Evolutionary conservation across 1,140 invertebrate species (phyloP).

Genomic region (Brachystomella parvula): DNA sequence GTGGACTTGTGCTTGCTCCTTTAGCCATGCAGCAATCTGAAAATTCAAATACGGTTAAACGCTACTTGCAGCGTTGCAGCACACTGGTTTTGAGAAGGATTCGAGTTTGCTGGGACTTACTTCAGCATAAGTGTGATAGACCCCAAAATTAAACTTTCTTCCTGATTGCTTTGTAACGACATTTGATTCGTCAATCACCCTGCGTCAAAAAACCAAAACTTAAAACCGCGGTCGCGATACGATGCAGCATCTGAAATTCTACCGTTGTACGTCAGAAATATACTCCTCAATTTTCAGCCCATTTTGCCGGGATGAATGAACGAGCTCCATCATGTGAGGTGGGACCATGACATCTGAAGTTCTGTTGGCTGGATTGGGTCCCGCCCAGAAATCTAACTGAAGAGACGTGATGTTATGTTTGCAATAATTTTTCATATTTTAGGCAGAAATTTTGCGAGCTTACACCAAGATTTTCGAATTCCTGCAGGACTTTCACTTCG

Average conservation of each 20-base stretch:
- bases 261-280: background rate
- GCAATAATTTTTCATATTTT: background rate
- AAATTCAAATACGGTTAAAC: background rate
- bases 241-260: background rate
- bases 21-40: constrained; percentile 49
- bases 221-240: background rate
- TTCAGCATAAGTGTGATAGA: background rate
- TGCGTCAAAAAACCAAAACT: background rate
- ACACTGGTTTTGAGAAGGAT: background rate
- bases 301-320: background rate
- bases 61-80: too few relatives aligned
- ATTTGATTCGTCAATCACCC: background rate
- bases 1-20: constrained; percentile 45
- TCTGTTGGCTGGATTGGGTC: background rate
- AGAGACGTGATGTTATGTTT: background rate
- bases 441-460: background rate
- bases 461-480: background rate
- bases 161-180: background rate
- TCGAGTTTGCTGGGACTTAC: background rate
- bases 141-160: background rate
- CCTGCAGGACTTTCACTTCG: background rate
- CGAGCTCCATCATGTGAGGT: background rate
- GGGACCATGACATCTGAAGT: background rate
- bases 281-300: background rate
- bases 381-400: background rate